These are phyloP conservation scores for Nomada ferruginata DNA, from an alignment of 2,888 invertebrate species.

Conservation along the genomic window DNA sequence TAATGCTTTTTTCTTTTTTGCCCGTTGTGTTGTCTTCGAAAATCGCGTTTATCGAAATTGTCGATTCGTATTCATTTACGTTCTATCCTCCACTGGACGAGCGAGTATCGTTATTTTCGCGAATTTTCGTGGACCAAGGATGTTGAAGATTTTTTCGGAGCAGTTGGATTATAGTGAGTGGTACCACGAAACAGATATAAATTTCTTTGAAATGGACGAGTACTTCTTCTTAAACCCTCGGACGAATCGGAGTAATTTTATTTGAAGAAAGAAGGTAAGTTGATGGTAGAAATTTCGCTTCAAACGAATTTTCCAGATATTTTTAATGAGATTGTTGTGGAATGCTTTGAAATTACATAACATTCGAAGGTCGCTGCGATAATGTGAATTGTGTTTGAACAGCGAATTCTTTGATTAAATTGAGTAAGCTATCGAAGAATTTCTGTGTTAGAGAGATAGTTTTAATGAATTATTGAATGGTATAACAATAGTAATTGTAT, in stretches of 20 bases:
- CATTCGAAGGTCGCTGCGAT: not conserved
- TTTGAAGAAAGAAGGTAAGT: not conserved
- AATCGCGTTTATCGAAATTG: constrained; percentile 18
- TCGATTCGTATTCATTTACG: not conserved
- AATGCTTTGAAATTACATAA: constrained; percentile 20
- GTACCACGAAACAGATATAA: not conserved
- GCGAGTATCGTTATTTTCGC: not conserved
- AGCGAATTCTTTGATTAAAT: not conserved
- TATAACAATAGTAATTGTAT: constrained; percentile 37
- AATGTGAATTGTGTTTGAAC: not conserved
- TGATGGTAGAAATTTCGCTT: not conserved
- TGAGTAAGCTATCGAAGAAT: not conserved
- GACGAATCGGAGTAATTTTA: too few species aligned
- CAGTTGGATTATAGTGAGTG: not conserved
- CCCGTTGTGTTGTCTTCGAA: not conserved
- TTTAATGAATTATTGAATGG: constrained; percentile 16
- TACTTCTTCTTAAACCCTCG: too few species aligned
- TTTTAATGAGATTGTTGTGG: not conserved
- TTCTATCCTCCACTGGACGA: not conserved
- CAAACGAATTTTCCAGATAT: not conserved
- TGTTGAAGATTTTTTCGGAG: not conserved
- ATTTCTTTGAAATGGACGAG: not conserved
- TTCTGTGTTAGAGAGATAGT: not conserved
- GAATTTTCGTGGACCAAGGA: not conserved
- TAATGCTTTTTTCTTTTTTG: not conserved